Conservation (phyloP, 2,888 invertebrate species). For the Eilema griseolum region DNA sequence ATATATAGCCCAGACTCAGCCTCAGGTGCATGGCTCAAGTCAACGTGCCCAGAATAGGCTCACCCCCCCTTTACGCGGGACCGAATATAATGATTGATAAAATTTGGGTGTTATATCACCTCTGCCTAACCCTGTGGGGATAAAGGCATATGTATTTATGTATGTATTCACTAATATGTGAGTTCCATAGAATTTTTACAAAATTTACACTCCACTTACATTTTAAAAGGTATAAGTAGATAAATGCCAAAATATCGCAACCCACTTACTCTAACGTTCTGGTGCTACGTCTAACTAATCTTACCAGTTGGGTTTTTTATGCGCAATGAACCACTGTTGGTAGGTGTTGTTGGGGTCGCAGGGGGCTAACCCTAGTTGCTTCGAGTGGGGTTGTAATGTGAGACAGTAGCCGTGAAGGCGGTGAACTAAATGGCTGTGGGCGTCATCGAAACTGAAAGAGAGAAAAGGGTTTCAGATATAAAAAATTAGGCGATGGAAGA, state of each 20-base stretch:
- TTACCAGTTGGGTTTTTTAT: constrained; percentile 76
- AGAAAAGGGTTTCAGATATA: neutral
- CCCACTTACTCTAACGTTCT: constrained; percentile 8
- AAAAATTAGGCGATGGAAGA: too few species aligned
- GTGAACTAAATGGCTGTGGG: constrained; percentile 91
- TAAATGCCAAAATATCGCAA: constrained; percentile 24
- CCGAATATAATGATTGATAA: too few species aligned
- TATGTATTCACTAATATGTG: neutral
- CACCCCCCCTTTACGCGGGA: too few species aligned
- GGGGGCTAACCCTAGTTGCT: constrained; percentile 91
- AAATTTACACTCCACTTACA: neutral
- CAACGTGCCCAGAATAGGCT: too few species aligned
- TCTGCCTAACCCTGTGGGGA: too few species aligned
- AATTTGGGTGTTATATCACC: too few species aligned
- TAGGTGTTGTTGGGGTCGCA: constrained; percentile 95
- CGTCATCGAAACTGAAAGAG: constrained; percentile 90
- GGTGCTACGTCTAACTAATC: constrained; percentile 20
- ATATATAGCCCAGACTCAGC: too few species aligned
- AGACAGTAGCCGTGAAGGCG: constrained; percentile 93
- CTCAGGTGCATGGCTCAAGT: too few species aligned
- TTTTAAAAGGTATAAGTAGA: neutral
- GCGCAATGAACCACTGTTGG: constrained; percentile 94
- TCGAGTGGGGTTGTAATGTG: constrained; percentile 93
- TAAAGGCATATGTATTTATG: too few species aligned
- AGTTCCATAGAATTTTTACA: neutral